phyloP scores from a whole-genome alignment of 2,113 vertebrate species.

The Theristicus caerulescens region DNA sequence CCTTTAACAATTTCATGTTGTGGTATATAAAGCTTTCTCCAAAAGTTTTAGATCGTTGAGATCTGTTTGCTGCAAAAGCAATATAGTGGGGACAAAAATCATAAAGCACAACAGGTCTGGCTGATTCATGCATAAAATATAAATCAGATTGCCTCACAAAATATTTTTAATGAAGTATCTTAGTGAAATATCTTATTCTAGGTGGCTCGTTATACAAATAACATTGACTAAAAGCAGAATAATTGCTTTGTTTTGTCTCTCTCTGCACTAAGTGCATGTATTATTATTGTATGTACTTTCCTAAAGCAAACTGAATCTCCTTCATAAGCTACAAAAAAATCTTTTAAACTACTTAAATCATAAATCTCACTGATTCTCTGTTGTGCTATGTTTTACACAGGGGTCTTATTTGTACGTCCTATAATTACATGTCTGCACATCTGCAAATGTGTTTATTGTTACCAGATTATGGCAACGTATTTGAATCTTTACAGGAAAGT shows the following conservation, averaged over 20 bases:
- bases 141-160: background rate
- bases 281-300: background rate
- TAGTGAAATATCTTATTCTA: background rate
- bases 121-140: background rate
- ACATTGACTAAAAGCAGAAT: background rate
- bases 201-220: background rate
- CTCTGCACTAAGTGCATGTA: background rate
- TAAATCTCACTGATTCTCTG: background rate
- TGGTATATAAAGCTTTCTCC: background rate
- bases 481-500: background rate
- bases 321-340: background rate
- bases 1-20: background rate
- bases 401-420: background rate
- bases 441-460: background rate
- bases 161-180: background rate
- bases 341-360: background rate
- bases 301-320: background rate
- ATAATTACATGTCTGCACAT: background rate
- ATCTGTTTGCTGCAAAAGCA: background rate
- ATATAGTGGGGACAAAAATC: accelerated
- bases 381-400: background rate
- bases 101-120: background rate
- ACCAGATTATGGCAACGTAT: background rate
- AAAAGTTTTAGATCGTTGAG: background rate
- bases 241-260: background rate